Evolutionary conservation across 2,113 vertebrate species (phyloP).

Genomic region (Albula glossodonta): DNA sequence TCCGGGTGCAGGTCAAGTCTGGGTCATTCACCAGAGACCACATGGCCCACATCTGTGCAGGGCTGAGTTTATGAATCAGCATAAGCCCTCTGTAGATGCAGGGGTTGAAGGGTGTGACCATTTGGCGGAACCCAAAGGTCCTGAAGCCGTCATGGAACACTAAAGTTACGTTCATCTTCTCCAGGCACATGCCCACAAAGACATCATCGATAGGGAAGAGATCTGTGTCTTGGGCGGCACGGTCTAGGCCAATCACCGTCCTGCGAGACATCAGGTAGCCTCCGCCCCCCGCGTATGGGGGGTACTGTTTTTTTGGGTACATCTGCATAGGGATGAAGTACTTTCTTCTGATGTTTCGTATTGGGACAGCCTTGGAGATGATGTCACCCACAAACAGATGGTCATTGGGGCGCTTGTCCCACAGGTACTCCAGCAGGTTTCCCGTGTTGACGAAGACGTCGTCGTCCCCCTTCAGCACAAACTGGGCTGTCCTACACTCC

Average conservation of each 20-base stretch:
- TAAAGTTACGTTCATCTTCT: slow-evolving; percentile 64
- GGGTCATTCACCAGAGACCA: slow-evolving; percentile 71
- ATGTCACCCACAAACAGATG: slow-evolving; percentile 74
- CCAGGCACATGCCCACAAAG: slow-evolving; percentile 77
- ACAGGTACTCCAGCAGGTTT: slow-evolving; percentile 71
- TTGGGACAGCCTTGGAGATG: slow-evolving; percentile 64
- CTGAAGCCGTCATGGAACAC: slow-evolving; percentile 71
- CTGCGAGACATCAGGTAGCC: slow-evolving; percentile 73
- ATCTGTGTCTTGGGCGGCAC: slow-evolving; percentile 45
- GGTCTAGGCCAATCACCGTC: slow-evolving; percentile 57
- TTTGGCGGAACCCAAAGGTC: slow-evolving; percentile 70
- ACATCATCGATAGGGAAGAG: slow-evolving; percentile 78
- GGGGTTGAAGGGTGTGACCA: slow-evolving; percentile 66
- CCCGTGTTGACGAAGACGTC: slow-evolving; percentile 72
- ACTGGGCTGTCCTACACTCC: slow-evolving; percentile 56
- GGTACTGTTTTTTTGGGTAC: slow-evolving; percentile 66
- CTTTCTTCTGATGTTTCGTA: slow-evolving; percentile 69
- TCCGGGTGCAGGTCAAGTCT: slow-evolving; percentile 53
- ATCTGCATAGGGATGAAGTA: slow-evolving; percentile 72
- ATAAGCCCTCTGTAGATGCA: slow-evolving; percentile 73
- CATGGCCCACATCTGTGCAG: slow-evolving; percentile 75
- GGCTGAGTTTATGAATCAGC: slow-evolving; percentile 69
- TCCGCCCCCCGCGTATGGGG: slow-evolving; percentile 69
- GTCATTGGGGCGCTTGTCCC: slow-evolving; percentile 50
- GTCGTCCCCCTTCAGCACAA: slow-evolving; percentile 73